phyloP scores from a whole-genome alignment of 2,113 vertebrate species.

The Engraulis encrasicolus region DNA sequence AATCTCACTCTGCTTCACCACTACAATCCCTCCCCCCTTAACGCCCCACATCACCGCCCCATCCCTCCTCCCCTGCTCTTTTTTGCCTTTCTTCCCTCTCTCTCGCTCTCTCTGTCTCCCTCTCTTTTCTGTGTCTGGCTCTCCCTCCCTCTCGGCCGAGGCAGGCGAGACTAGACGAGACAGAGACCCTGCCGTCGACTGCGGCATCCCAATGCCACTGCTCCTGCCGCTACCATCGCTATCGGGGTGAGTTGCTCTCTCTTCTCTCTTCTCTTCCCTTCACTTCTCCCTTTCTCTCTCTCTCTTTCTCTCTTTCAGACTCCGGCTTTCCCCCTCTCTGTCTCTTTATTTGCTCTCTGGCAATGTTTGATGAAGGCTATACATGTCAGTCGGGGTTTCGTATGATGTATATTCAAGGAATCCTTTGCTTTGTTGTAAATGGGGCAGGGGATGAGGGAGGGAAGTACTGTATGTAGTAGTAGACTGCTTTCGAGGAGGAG shows the following conservation, averaged over 20 bases:
- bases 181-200: conserved; percentile 36
- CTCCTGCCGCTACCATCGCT: conserved; percentile 3
- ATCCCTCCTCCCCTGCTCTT: conserved; percentile 1
- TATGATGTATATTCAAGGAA: neutral
- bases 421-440: neutral
- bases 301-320: neutral
- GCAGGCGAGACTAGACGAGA: conserved; percentile 1
- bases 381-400: neutral
- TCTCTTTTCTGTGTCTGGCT: neutral
- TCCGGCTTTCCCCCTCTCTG: conserved; percentile 40
- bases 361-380: neutral
- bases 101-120: conserved; percentile 18
- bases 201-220: conserved; percentile 36
- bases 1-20: neutral
- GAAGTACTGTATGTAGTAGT: neutral
- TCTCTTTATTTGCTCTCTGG: conserved; percentile 32
- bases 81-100: neutral
- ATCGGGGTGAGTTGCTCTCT: conserved; percentile 45
- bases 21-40: neutral
- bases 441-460: neutral
- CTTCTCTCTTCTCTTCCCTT: conserved; percentile 40
- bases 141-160: conserved; percentile 44
- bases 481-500: neutral
- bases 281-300: conserved; percentile 40
- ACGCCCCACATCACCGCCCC: neutral